Conservation (phyloP, 1,140 invertebrate species). For the Aphelinus atriplicis region DNA sequence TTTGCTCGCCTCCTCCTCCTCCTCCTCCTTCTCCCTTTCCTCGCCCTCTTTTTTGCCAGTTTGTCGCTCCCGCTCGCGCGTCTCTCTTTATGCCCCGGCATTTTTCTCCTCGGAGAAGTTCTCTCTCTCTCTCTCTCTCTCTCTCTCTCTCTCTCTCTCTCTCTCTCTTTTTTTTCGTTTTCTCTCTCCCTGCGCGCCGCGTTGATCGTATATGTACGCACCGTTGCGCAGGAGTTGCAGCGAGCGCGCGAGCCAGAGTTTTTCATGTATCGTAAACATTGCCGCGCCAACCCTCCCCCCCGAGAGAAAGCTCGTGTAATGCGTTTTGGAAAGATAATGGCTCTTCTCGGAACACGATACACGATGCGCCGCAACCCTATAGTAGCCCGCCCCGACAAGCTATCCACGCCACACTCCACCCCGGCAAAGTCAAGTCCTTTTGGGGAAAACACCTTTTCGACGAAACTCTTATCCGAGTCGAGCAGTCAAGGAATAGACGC, state of each 20-base stretch:
- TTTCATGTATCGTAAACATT: constrained; percentile 33
- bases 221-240: neutral
- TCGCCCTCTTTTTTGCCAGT: too few species aligned
- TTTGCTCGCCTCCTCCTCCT: neutral
- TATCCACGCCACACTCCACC: too few species aligned
- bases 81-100: too few species aligned
- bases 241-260: too few species aligned
- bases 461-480: too few species aligned
- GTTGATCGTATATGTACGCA: too few species aligned
- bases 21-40: too few species aligned
- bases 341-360: constrained; percentile 4
- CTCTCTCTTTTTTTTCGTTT: neutral
- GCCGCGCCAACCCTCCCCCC: neutral
- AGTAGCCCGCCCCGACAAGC: too few species aligned
- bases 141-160: neutral
- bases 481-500: too few species aligned
- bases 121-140: neutral
- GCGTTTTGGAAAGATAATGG: constrained; percentile 35
- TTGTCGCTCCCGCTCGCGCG: too few species aligned
- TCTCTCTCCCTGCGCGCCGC: neutral
- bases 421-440: too few species aligned
- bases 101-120: neutral
- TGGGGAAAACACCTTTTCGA: too few species aligned
- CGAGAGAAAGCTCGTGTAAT: neutral
- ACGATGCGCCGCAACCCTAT: neutral